Conservation (phyloP, 2,888 invertebrate species). For the Notodonta dromedarius region DNA sequence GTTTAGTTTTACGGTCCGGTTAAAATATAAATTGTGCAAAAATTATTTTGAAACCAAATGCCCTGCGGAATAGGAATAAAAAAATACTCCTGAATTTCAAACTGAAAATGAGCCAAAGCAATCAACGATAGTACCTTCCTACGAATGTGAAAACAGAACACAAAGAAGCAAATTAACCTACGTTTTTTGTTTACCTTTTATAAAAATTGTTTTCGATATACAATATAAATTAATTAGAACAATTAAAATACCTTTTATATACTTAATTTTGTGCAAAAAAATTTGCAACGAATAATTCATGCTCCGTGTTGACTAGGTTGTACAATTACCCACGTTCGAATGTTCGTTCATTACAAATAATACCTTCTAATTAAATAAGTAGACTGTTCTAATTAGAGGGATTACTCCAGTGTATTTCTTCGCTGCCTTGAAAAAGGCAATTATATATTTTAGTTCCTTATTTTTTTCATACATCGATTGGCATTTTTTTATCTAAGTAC, state of each 20-base stretch:
- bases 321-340: neutral
- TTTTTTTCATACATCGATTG: neutral
- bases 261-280: neutral
- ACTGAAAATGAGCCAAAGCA: neutral
- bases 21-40: too few relatives aligned
- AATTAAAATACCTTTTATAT: neutral
- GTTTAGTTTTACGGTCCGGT: neutral
- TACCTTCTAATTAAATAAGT: neutral
- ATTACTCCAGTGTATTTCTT: neutral
- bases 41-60: too few relatives aligned
- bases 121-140: neutral
- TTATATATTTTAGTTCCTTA: neutral
- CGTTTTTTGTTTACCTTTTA: too few relatives aligned
- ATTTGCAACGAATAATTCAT: neutral
- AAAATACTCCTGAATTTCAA: too few relatives aligned
- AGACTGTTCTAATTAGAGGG: slow-evolving; percentile 1
- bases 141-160: neutral
- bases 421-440: neutral
- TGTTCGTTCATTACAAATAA: neutral
- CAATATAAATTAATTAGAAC: neutral
- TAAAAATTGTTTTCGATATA: too few relatives aligned
- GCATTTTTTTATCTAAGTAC: too few relatives aligned
- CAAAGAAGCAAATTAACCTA: neutral
- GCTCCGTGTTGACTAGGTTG: neutral
- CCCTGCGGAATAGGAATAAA: too few relatives aligned